Conservation (phyloP, 2,888 invertebrate species). For the Eilema griseolum region DNA sequence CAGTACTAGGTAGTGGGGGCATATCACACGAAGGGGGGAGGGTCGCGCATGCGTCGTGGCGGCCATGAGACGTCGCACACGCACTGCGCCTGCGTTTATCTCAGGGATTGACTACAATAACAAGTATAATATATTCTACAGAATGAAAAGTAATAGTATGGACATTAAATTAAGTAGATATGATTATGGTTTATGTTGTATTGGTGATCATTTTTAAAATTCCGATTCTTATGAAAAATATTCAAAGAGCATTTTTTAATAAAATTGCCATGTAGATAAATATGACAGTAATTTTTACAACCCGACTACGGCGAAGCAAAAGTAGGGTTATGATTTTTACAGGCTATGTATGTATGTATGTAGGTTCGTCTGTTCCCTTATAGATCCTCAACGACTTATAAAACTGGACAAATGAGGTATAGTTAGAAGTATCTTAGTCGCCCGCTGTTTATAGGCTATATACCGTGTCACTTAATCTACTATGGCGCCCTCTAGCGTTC, state of each 20-base stretch:
- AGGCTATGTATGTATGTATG: too few relatives aligned
- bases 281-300: too few relatives aligned
- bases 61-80: conserved; percentile 87
- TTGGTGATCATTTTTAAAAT: not conserved
- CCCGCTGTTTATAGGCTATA: too few relatives aligned
- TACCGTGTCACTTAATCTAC: too few relatives aligned
- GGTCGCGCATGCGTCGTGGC: conserved; percentile 93
- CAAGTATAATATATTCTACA: conserved; percentile 21
- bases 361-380: too few relatives aligned
- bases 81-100: conserved; percentile 94
- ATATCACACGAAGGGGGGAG: conserved; percentile 90
- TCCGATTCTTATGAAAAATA: not conserved
- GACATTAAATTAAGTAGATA: not conserved
- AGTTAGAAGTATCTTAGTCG: too few relatives aligned
- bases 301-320: too few relatives aligned
- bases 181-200: not conserved
- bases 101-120: conserved; percentile 42
- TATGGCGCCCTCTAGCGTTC: too few relatives aligned
- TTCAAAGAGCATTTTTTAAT: not conserved
- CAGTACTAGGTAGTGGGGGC: conserved; percentile 69
- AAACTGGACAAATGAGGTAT: too few relatives aligned
- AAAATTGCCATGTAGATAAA: not conserved
- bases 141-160: conserved; percentile 3
- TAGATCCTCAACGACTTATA: too few relatives aligned
- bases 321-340: too few relatives aligned